Evolutionary conservation across 2,797 vertebrate species (phyloP).

Genomic region (Chloroceryle amazona): DNA sequence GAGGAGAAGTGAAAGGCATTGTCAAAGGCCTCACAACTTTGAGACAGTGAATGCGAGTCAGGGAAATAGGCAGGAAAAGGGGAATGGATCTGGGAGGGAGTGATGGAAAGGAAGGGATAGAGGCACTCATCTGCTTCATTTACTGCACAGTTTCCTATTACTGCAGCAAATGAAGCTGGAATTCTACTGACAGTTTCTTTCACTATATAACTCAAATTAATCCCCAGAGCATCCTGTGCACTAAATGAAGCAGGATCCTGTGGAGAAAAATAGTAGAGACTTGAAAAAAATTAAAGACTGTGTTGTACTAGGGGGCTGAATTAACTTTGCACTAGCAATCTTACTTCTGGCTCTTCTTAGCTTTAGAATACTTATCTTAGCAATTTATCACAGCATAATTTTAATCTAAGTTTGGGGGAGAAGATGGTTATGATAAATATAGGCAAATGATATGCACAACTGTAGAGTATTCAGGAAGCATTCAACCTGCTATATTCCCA

Average conservation of each 20-base stretch:
- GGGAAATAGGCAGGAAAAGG: neutral
- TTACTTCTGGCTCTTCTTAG: neutral
- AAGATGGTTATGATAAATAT: neutral
- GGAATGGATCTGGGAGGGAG: neutral
- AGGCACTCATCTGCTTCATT: slow-evolving; percentile 8
- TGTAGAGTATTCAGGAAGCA: neutral
- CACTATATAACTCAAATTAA: slow-evolving; percentile 51
- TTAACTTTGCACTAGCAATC: neutral
- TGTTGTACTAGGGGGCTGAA: neutral
- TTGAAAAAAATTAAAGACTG: neutral
- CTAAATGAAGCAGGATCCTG: slow-evolving; percentile 37
- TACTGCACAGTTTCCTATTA: slow-evolving; percentile 35
- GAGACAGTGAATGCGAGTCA: rapidly evolving
- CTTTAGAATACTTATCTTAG: neutral
- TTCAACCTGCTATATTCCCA: neutral
- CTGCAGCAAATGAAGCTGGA: slow-evolving; percentile 55
- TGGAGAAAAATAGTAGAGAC: slow-evolving; percentile 8
- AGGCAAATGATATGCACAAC: neutral
- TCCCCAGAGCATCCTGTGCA: slow-evolving; percentile 29
- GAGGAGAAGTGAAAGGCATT: neutral
- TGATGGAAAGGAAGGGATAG: neutral
- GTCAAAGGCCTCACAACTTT: neutral
- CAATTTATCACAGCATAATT: neutral
- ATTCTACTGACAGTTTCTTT: slow-evolving; percentile 32
- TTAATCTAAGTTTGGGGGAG: neutral